These are phyloP conservation scores for Micromussa lordhowensis DNA, from an alignment of 92 coral and sea anemone genomes.

Conservation along the genomic window DNA sequence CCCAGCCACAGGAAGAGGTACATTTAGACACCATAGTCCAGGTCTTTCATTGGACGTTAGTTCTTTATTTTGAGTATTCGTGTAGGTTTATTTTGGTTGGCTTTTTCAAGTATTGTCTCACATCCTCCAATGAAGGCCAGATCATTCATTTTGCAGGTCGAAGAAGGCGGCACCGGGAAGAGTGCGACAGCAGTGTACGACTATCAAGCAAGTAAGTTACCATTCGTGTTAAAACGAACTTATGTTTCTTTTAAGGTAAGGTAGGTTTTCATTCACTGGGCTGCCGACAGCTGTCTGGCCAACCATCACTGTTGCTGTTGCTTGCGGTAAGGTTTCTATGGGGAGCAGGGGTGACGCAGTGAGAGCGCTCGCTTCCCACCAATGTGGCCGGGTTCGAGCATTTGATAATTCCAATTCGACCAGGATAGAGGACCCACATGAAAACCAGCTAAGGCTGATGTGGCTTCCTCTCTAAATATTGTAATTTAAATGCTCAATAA, in stretches of 20 bases:
- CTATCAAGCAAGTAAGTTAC: constrained; percentile 86
- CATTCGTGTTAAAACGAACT: background rate
- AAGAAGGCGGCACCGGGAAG: constrained; percentile 45
- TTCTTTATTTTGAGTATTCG: too few relatives aligned
- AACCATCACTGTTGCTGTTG: background rate
- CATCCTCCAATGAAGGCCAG: too few relatives aligned
- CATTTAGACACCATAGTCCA: background rate
- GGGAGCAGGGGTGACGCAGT: too few relatives aligned
- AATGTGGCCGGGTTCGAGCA: too few relatives aligned
- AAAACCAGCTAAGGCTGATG: too few relatives aligned
- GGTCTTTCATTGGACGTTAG: too few relatives aligned
- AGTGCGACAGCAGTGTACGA: constrained; percentile 87
- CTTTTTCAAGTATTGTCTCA: too few relatives aligned
- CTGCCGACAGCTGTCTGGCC: background rate
- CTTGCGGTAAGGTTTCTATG: background rate
- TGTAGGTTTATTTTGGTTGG: too few relatives aligned
- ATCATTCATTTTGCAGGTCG: background rate
- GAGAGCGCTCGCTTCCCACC: too few relatives aligned
- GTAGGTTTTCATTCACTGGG: background rate
- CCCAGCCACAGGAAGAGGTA: constrained; percentile 23
- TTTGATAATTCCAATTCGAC: too few relatives aligned
- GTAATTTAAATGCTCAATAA: background rate
- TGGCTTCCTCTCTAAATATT: too few relatives aligned
- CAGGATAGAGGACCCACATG: too few relatives aligned
- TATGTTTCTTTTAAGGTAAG: background rate